Conservation (phyloP, 2,888 invertebrate genomes). For the Spodoptera picta region DNA sequence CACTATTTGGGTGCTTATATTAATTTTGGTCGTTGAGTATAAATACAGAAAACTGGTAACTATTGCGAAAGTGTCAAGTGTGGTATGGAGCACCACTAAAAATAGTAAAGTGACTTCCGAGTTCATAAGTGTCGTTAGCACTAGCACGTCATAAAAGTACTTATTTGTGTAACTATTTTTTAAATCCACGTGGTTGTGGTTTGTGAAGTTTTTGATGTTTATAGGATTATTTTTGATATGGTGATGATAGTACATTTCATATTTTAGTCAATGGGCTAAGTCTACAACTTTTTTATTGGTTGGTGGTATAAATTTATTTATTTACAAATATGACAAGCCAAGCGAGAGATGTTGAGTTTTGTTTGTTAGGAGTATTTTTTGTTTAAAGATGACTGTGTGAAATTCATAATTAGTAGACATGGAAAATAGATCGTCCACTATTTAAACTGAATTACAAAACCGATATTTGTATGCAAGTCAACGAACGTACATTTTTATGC, state of each 20-base stretch:
- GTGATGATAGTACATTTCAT: not conserved
- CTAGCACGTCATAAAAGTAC: constrained; percentile 26
- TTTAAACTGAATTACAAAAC: too few relatives aligned
- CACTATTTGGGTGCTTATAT: not conserved
- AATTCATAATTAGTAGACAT: too few relatives aligned
- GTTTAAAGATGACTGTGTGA: too few relatives aligned
- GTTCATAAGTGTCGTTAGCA: constrained; percentile 70
- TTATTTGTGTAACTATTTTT: constrained; percentile 25
- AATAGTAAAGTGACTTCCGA: constrained; percentile 67
- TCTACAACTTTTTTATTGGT: too few relatives aligned
- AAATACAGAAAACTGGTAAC: constrained; percentile 15
- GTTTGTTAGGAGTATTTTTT: too few relatives aligned
- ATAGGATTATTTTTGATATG: not conserved
- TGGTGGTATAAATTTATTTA: too few relatives aligned
- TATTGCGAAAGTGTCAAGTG: constrained; percentile 44
- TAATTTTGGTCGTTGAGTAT: not conserved
- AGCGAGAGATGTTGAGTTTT: too few relatives aligned
- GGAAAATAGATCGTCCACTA: too few relatives aligned
- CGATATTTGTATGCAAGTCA: too few relatives aligned
- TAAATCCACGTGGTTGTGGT: constrained; percentile 14
- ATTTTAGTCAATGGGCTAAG: too few relatives aligned
- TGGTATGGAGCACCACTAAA: constrained; percentile 41
- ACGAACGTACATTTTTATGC: too few relatives aligned
- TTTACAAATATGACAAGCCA: too few relatives aligned
- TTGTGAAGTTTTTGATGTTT: constrained; percentile 8